A percentile compares a stretch with the other conserved stretches of the same genome.
These are phyloP conservation scores for Anodontia alba DNA, from an alignment of 2,888 invertebrate species.

Conservation along the genomic window DNA sequence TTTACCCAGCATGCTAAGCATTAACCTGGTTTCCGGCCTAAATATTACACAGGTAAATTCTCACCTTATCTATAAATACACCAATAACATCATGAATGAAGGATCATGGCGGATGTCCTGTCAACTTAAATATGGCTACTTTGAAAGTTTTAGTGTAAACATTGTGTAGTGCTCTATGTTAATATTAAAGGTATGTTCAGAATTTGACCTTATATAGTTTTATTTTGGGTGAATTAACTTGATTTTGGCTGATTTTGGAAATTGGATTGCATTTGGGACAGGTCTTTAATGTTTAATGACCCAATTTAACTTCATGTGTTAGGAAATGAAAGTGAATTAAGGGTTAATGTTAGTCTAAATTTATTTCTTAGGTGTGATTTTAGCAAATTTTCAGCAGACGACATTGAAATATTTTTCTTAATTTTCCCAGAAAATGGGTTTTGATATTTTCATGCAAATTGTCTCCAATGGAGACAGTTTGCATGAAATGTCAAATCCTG, in stretches of 20 bases:
- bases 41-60: conserved; percentile 16
- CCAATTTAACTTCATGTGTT: not conserved
- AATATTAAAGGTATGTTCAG: not conserved
- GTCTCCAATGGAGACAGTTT: too few relatives aligned
- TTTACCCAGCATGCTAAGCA: too few relatives aligned
- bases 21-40: not conserved
- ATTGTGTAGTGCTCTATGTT: not conserved
- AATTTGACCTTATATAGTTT: not conserved
- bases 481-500: too few relatives aligned
- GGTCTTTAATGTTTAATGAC: not conserved
- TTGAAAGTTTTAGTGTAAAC: not conserved
- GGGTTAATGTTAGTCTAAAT: not conserved
- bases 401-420: too few relatives aligned
- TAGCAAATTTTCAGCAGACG: too few relatives aligned
- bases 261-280: not conserved
- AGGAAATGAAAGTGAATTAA: conserved; percentile 4
- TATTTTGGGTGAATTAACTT: not conserved
- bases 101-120: not conserved
- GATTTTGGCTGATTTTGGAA: not conserved
- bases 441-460: too few relatives aligned
- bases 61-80: conserved; percentile 19
- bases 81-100: not conserved
- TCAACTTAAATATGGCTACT: conserved; percentile 8
- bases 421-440: too few relatives aligned
- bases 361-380: not conserved